These are phyloP conservation scores for Stictonetta naevosa DNA, from an alignment of 2,113 vertebrate genomes.

Conservation along the genomic window DNA sequence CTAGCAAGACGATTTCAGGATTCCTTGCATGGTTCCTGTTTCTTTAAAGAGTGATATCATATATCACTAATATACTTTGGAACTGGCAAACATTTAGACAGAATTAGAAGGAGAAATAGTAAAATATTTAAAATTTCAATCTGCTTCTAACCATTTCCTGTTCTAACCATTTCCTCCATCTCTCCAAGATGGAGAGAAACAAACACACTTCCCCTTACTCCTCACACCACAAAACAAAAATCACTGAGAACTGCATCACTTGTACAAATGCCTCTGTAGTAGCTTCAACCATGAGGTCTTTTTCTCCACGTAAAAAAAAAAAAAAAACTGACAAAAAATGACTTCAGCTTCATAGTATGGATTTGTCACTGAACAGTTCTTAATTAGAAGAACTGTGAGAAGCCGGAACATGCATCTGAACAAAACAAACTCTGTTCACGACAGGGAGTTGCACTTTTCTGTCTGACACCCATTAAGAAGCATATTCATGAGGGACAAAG, in stretches of 20 bases:
- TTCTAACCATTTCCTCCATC: neutral
- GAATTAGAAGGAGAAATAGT: neutral
- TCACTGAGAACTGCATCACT: neutral
- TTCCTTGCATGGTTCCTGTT: neutral
- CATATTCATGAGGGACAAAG: slow-evolving; percentile 43
- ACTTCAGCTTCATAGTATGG: slow-evolving; percentile 71
- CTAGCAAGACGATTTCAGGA: neutral
- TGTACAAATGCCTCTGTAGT: slow-evolving; percentile 53
- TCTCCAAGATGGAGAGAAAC: neutral
- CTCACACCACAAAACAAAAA: neutral
- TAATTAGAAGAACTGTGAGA: slow-evolving; percentile 65
- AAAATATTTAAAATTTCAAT: neutral
- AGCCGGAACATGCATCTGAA: slow-evolving; percentile 66
- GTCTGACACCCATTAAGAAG: slow-evolving; percentile 34
- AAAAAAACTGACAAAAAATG: slow-evolving; percentile 59
- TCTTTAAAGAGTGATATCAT: neutral
- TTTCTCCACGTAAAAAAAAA: slow-evolving; percentile 68
- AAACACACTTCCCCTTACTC: neutral
- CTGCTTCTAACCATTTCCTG: neutral
- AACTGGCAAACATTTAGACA: neutral
- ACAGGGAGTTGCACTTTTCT: slow-evolving; percentile 29
- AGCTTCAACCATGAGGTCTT: slow-evolving; percentile 65
- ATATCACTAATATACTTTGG: neutral
- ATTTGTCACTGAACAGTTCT: slow-evolving; percentile 57
- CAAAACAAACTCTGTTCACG: slow-evolving; percentile 74